Percentiles rank a stretch among this genome's conserved stretches.
These are phyloP conservation scores for Oedothorax gibbosus DNA, from an alignment of 1,140 invertebrate genomes.

Conservation along the genomic window DNA sequence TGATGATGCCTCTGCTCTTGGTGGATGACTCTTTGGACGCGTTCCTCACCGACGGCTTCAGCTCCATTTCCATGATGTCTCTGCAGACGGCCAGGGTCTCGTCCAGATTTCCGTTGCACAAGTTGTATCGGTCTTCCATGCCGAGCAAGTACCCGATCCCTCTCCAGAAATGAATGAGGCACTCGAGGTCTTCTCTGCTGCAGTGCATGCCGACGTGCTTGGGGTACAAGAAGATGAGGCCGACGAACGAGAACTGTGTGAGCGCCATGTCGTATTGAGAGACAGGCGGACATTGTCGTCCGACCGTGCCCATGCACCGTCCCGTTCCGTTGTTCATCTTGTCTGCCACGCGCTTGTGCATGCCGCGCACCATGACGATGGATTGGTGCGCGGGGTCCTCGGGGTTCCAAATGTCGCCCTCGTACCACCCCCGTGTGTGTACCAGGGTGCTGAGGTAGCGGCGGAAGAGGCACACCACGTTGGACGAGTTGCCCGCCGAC, in stretches of 20 bases:
- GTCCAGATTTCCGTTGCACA: conserved; percentile 71
- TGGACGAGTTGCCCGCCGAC: conserved; percentile 71
- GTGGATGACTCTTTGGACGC: conserved; percentile 48
- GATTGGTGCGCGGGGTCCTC: conserved; percentile 69
- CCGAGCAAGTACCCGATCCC: conserved; percentile 84
- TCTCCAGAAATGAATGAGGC: conserved; percentile 86
- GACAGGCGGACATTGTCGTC: conserved; percentile 63
- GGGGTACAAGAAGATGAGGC: conserved; percentile 65
- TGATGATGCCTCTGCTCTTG: conserved; percentile 62
- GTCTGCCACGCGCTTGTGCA: conserved; percentile 69
- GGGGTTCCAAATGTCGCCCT: conserved; percentile 73
- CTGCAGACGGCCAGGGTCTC: conserved; percentile 68
- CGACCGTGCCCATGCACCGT: background rate
- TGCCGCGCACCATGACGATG: conserved; percentile 68
- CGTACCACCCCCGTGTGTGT: conserved; percentile 81
- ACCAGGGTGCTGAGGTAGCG: conserved; percentile 80
- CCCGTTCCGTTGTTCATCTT: conserved; percentile 70
- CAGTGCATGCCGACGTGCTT: conserved; percentile 62
- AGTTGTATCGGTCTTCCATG: conserved; percentile 80
- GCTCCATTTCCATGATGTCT: conserved; percentile 65
- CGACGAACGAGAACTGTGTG: conserved; percentile 67
- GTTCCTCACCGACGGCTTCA: conserved; percentile 30
- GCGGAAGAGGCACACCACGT: conserved; percentile 75
- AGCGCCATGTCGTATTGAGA: conserved; percentile 67
- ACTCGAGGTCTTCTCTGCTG: conserved; percentile 75